Conservation (phyloP, 2,888 invertebrate species). For the Drosophila kanekoi region DNA sequence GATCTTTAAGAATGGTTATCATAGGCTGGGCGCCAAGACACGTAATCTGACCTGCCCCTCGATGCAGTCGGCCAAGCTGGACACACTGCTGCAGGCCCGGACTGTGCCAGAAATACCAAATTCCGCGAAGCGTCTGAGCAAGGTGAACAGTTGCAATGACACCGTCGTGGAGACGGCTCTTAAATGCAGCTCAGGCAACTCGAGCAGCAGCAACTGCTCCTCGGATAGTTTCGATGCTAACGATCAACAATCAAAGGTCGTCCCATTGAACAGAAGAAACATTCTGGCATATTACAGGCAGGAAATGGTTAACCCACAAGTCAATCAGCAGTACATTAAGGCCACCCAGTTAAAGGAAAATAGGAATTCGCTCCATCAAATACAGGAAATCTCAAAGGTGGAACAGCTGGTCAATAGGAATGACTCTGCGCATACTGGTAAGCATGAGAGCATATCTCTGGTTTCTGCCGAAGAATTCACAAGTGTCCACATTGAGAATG, state of each 20-base stretch:
- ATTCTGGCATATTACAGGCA: neutral
- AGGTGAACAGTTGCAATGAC: slow-evolving; percentile 6
- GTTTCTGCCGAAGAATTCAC: neutral
- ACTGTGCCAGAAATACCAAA: slow-evolving; percentile 13
- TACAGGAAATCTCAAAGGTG: neutral
- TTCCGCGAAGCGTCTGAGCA: slow-evolving; percentile 32
- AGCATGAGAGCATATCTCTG: neutral
- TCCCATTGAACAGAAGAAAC: neutral
- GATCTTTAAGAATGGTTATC: neutral
- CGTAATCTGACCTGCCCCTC: slow-evolving; percentile 7
- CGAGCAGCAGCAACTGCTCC: slow-evolving; percentile 4
- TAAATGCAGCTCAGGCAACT: neutral
- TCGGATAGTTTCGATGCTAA: slow-evolving; percentile 4
- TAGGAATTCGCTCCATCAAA: neutral
- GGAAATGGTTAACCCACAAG: neutral
- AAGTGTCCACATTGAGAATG: neutral
- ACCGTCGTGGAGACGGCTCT: slow-evolving; percentile 19
- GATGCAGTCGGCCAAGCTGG: slow-evolving; percentile 2
- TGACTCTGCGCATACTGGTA: too few species aligned
- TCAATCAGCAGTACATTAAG: neutral
- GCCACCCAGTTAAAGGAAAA: neutral
- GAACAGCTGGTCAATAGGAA: too few species aligned
- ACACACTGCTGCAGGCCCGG: neutral
- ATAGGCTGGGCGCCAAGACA: neutral
- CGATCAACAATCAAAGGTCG: neutral